Evolutionary conservation across 2,797 vertebrate genomes (phyloP).

Genomic region (Eulemur coronatus): DNA sequence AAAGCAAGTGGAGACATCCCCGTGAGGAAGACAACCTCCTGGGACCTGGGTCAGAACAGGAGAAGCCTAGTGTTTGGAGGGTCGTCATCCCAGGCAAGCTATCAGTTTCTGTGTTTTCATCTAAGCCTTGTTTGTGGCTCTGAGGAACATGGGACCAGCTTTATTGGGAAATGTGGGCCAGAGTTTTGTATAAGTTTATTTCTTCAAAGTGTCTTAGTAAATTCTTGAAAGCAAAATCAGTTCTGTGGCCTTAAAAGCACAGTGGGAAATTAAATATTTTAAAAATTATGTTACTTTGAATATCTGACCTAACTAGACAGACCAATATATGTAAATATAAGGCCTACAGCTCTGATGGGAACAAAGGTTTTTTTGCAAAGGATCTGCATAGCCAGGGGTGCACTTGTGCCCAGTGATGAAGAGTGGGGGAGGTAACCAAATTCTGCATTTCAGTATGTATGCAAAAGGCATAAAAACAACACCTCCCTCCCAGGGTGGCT

Average conservation of each 20-base stretch:
- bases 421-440: background rate
- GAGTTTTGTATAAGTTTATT: background rate
- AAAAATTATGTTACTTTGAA: background rate
- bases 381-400: fast-evolving
- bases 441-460: background rate
- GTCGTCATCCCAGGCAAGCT: background rate
- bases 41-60: background rate
- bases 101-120: background rate
- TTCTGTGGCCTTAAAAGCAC: background rate
- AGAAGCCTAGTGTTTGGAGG: fast-evolving
- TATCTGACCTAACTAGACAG: background rate
- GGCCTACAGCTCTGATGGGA: background rate
- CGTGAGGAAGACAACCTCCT: background rate
- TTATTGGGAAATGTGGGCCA: slow-evolving; percentile 9
- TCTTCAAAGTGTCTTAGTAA: slow-evolving; percentile 37
- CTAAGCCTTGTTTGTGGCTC: background rate
- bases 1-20: background rate
- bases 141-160: background rate
- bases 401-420: background rate
- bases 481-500: background rate
- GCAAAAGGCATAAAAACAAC: background rate
- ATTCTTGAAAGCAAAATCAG: slow-evolving; percentile 30
- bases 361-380: fast-evolving
- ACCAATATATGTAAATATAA: background rate
- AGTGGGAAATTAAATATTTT: slow-evolving; percentile 26